Evolutionary conservation across 2,888 invertebrate genomes (phyloP), one percentile per base, ranked within the genome.

Genomic region (Drosophila paramelanica): DNA sequence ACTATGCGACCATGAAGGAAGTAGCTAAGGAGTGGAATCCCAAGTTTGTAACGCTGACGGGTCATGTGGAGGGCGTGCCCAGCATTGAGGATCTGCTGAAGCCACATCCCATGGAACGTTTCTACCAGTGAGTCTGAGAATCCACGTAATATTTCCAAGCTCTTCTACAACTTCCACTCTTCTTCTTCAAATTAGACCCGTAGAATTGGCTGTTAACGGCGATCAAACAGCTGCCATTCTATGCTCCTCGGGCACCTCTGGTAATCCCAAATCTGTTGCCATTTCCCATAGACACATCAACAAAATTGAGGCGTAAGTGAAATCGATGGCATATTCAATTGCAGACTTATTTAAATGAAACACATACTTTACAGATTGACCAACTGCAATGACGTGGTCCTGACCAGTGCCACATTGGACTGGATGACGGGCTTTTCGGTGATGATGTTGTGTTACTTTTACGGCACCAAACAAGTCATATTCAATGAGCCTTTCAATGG

Each of bases 201-300:
- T 52, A 14, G 3, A 17, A 1, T 17, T 84, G 45, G 61, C 50
- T 2, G 27, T 33, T 3, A 59, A 67, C 50, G 77, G 72, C 0
- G 72, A 81, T 58, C 81, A 87, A 36, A 66, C 69, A 10, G 80
- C 79, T 0, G 78, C 70, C 3, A 79, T 90, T 45, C 51, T 90
- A 1, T 87, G 88, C 55, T 89, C 90, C 1, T 89, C 89, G 17
- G 90, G 90, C 17, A 88, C 90, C 10, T 77, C 88, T 1, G 90
- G 90, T 1, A 25, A 67, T 0, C 79, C 88, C 7, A 90, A 90
- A 53, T 84, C 84, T 11, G 83, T 89, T 14, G 51, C 69, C 2
- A 20, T 89, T 10, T 81, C 84, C 2, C 77, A 86, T n/a, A 64
- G 69, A 13, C 58, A 75, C 2, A 27, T 70, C 2, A 47, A 55